Percentiles rank a stretch among this genome's conserved stretches.
phyloP scores from a whole-genome alignment of 35 echinoderm and acorn worm genomes.

The Lytechinus pictus region DNA sequence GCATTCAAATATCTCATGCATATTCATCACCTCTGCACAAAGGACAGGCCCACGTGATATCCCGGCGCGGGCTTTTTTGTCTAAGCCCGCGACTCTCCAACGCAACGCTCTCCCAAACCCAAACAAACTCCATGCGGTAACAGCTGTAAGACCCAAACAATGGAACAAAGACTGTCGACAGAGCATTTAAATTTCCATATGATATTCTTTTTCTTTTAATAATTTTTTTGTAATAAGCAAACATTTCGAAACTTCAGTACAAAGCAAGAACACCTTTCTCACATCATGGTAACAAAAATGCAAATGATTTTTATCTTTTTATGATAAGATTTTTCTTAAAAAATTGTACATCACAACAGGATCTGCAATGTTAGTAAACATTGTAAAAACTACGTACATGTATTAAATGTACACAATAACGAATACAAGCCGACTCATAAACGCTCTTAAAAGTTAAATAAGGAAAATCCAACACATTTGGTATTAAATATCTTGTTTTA shows the following conservation, averaged over 20 bases:
- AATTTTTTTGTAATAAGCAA: conserved; percentile 13
- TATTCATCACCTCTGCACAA: conserved; percentile 10
- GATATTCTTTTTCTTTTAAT: conserved; percentile 1
- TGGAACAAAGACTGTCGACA: conserved; percentile 25
- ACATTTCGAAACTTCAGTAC: conserved; percentile 11
- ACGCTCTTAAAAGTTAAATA: not conserved
- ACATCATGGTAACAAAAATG: conserved; percentile 22
- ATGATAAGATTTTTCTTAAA: not conserved
- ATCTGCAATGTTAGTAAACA: not conserved
- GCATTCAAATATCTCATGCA: conserved; percentile 13
- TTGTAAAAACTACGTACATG: not conserved
- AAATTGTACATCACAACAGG: not conserved
- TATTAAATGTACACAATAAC: not conserved
- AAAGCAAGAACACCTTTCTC: not conserved
- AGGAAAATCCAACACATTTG: not conserved
- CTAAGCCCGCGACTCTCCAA: conserved; percentile 30
- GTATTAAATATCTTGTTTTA: not conserved
- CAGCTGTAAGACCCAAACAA: conserved; percentile 27
- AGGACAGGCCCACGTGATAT: not conserved
- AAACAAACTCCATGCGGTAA: not conserved
- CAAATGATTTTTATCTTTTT: not conserved
- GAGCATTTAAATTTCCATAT: conserved; percentile 4
- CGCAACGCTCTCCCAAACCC: not conserved
- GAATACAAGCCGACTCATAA: not conserved
- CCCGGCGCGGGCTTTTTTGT: conserved; percentile 39